Evolutionary conservation across 2,797 vertebrate species (phyloP).

Genomic region (Epinephelus malabaricus): DNA sequence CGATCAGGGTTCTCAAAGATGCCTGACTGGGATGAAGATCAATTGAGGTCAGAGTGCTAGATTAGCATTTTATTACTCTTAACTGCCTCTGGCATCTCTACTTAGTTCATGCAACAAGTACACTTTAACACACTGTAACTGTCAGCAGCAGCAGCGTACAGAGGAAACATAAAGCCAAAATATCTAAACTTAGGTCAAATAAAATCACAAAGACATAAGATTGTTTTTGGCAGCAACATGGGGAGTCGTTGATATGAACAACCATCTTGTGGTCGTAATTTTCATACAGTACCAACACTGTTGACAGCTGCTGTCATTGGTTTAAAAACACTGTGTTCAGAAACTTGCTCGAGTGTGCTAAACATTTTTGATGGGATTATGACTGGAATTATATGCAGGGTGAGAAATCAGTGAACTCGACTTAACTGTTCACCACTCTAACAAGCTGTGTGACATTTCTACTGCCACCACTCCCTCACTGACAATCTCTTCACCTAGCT

Average conservation of each 20-base stretch:
- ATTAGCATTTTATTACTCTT: background rate
- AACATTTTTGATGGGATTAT: background rate
- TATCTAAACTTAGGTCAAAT: background rate
- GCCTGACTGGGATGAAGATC: too few species aligned
- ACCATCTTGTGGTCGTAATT: background rate
- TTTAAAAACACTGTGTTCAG: background rate
- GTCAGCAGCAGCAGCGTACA: background rate
- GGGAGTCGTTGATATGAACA: background rate
- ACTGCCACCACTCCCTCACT: background rate
- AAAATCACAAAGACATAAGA: background rate
- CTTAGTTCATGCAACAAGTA: background rate
- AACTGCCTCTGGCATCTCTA: background rate
- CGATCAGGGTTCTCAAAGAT: too few species aligned
- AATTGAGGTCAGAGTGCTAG: background rate
- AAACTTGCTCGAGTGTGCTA: background rate
- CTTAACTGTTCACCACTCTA: background rate
- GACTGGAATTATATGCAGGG: background rate
- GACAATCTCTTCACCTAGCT: background rate
- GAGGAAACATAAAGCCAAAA: background rate
- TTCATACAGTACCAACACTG: background rate
- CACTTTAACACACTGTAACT: too few species aligned
- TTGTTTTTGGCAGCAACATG: background rate
- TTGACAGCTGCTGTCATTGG: background rate
- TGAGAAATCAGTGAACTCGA: background rate
- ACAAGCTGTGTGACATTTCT: slow-evolving; percentile 3